Conservation (phyloP, 2,797 vertebrate species). For the Acanthurus leucopareius region DNA sequence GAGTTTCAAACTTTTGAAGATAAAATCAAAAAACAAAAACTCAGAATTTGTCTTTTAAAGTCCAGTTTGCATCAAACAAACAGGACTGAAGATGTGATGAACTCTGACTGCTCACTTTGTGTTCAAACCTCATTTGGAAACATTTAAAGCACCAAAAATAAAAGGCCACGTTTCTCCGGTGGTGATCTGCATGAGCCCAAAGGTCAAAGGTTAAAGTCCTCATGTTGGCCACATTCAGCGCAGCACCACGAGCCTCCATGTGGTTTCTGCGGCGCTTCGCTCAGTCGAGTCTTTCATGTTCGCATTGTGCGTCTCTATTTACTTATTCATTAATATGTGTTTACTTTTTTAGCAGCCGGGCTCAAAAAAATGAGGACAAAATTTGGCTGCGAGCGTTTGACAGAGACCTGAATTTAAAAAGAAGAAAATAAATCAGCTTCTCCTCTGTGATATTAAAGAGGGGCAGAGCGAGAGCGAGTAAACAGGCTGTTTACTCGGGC, state of each 20-base stretch:
- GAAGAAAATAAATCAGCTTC: constrained; percentile 32
- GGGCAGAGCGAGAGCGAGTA: constrained; percentile 37
- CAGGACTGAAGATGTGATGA: neutral
- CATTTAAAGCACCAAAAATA: constrained; percentile 21
- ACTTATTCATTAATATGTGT: constrained; percentile 27
- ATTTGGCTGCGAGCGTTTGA: constrained; percentile 28
- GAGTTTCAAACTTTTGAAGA: too few relatives aligned
- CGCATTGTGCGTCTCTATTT: constrained; percentile 24
- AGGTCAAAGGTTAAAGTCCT: constrained; percentile 38
- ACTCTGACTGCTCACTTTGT: neutral
- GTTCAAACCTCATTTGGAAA: neutral
- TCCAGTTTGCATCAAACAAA: neutral
- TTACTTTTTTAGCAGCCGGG: constrained; percentile 21
- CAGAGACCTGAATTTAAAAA: constrained; percentile 29
- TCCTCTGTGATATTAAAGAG: constrained; percentile 44
- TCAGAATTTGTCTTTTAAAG: too few relatives aligned
- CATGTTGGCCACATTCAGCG: constrained; percentile 13
- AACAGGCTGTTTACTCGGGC: constrained; percentile 40
- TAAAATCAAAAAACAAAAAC: too few relatives aligned
- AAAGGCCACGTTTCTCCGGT: neutral
- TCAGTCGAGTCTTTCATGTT: constrained; percentile 1
- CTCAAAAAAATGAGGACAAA: constrained; percentile 33
- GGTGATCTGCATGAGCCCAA: constrained; percentile 18
- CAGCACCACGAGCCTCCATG: neutral
- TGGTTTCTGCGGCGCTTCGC: too few relatives aligned